Conservation (phyloP, 1,140 invertebrate species). For the Halesus radiatus region DNA sequence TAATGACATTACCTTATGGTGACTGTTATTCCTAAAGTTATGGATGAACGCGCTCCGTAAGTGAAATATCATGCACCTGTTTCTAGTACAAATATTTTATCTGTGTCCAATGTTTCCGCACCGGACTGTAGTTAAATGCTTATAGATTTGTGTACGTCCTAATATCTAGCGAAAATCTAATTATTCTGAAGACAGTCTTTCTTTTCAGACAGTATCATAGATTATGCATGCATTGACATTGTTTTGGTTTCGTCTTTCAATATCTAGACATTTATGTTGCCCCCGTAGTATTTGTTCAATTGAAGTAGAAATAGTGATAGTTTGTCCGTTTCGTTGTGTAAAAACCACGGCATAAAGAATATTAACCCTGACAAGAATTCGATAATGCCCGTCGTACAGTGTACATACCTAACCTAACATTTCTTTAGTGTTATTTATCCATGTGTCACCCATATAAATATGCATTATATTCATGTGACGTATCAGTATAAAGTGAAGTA, state of each 20-base stretch:
- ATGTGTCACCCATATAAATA: too few relatives aligned
- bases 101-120: background rate
- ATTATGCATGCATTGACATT: constrained; percentile 14
- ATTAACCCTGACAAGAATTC: too few relatives aligned
- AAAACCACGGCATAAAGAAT: too few relatives aligned
- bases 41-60: constrained; percentile 58
- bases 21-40: constrained; percentile 52
- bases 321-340: too few relatives aligned
- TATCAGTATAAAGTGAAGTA: background rate
- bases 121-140: constrained; percentile 3
- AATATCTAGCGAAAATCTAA: background rate
- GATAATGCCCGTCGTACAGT: background rate
- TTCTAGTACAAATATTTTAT: constrained; percentile 28
- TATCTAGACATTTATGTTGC: too few relatives aligned
- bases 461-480: background rate
- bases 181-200: background rate
- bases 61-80: constrained; percentile 48
- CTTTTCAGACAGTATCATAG: constrained; percentile 1
- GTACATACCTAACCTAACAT: constrained; percentile 8
- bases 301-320: too few relatives aligned
- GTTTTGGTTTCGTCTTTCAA: constrained; percentile 7
- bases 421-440: background rate
- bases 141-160: constrained; percentile 4
- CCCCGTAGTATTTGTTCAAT: too few relatives aligned
- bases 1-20: constrained; percentile 54